These are phyloP conservation scores for Telenomus remus DNA, from an alignment of 1,140 invertebrate species.

Conservation along the genomic window DNA sequence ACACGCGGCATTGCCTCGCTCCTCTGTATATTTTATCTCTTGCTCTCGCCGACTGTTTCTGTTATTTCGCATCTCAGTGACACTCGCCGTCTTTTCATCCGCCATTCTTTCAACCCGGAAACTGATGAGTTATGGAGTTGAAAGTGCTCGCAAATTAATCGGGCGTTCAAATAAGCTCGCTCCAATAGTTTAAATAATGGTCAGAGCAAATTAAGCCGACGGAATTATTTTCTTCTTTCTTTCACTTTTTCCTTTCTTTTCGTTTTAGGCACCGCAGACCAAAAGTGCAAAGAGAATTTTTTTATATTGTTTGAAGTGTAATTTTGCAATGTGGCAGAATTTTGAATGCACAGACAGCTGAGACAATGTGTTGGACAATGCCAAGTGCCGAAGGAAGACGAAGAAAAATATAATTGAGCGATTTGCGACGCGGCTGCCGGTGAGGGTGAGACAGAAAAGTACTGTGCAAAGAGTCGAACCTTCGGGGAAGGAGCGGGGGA, in stretches of 20 bases:
- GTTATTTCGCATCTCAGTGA: conserved; percentile 33
- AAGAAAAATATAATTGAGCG: conserved; percentile 74
- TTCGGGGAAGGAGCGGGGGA: conserved; percentile 37
- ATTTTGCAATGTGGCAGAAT: conserved; percentile 17
- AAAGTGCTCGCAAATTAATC: conserved; percentile 65
- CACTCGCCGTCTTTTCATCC: conserved; percentile 37
- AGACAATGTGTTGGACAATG: conserved; percentile 52
- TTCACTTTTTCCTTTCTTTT: too few relatives aligned
- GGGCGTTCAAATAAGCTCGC: conserved; percentile 58
- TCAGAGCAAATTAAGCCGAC: conserved; percentile 33
- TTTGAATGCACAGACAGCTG: conserved; percentile 31
- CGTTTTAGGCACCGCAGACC: too few relatives aligned
- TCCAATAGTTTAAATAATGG: conserved; percentile 52
- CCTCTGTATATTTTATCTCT: conserved; percentile 26
- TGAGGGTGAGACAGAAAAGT: conserved; percentile 47
- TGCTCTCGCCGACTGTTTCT: conserved; percentile 17
- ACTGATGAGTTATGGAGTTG: conserved; percentile 1
- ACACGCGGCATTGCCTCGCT: conserved; percentile 40
- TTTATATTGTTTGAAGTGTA: too few relatives aligned
- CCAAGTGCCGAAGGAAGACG: conserved; percentile 55
- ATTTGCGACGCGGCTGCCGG: conserved; percentile 65
- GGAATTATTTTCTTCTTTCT: neutral
- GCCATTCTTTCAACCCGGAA: conserved; percentile 56
- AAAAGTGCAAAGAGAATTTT: neutral
- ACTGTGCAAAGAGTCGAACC: conserved; percentile 36